Evolutionary conservation across 2,797 vertebrate species (phyloP), one percentile per base, ranked within the genome.

Genomic region (Gambusia yucatana): DNA sequence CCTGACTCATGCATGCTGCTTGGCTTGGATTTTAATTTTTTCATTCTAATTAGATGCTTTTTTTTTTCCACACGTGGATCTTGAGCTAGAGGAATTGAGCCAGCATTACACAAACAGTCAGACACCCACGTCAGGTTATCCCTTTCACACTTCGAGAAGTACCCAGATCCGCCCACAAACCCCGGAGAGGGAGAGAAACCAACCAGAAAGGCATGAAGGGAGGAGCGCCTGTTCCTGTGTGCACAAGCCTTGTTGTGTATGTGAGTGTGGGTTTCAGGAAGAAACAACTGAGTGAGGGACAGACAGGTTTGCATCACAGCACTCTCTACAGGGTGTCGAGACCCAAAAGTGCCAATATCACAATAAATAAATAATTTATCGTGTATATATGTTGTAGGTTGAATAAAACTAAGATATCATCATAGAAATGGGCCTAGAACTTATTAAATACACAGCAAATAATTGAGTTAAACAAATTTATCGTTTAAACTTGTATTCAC

Each of bases 61-160:
- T 6, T 11, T 82, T 72, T 76, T 20, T 17, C 30, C 36, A 74
- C 47, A 55, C 65, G 41, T 72, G 28, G 13, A 72, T 73, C 30
- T 79, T 72, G 4, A 61, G 63, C 43, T 81, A 20, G 78, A 84
- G 75, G 43, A 84, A 84, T 78, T 0, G 61, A 88, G 83, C 82
- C 82, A 87, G 73, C 84, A 84, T 78, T 73, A 72, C 85, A 91
- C 48, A 85, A 90, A 80, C 88, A 87, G 52, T 84, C 83, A 70
- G 69, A 89, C 88, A 79, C 92, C 92, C 92, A 93, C 93, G 22
- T 82, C 61, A 87, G 92, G 93, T 93, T 89, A 87, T 94, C 91
- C 91, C 94, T 90, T 82, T 88, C 90, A 86, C 87, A 82, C 86
- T 84, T 80, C 33, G 82, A 92, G 84, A 92, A 88, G 77, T 77